Evolutionary conservation across 2,113 vertebrate genomes (phyloP).

Genomic region (Clarias gariepinus): DNA sequence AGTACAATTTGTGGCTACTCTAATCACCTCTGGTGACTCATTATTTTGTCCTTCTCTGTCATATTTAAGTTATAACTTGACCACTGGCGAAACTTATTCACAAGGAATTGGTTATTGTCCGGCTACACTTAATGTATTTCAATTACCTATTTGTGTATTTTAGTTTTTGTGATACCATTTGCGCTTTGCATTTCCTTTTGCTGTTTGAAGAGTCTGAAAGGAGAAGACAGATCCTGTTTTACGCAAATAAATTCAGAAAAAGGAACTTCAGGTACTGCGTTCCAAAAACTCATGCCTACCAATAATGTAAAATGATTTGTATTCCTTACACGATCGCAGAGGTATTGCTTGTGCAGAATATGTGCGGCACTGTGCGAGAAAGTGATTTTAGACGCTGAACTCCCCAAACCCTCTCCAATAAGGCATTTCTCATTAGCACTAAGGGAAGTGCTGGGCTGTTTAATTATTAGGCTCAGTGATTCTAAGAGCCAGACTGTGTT

Average conservation of each 20-base stretch:
- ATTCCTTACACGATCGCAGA: background rate
- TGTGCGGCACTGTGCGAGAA: slow-evolving; percentile 9
- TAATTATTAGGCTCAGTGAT: slow-evolving; percentile 57
- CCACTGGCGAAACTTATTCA: background rate
- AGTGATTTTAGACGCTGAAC: slow-evolving; percentile 30
- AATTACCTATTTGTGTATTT: background rate
- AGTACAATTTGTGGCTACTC: too few relatives aligned
- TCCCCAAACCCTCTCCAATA: slow-evolving; percentile 39
- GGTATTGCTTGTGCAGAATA: slow-evolving; percentile 2
- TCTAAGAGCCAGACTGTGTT: slow-evolving; percentile 47
- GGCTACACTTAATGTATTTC: background rate
- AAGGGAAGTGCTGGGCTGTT: slow-evolving; percentile 42
- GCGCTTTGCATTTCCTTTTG: background rate
- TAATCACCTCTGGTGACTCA: too few relatives aligned
- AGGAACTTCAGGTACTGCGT: background rate
- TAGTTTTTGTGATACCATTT: background rate
- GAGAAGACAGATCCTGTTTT: background rate
- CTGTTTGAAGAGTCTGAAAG: background rate
- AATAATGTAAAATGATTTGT: background rate
- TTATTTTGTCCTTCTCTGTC: background rate
- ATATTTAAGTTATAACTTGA: background rate
- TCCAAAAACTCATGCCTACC: background rate
- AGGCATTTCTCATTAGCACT: slow-evolving; percentile 49
- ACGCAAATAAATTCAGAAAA: background rate
- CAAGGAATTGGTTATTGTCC: background rate